Evolutionary conservation across 2,113 vertebrate species (phyloP).

Genomic region (Progne subis): DNA sequence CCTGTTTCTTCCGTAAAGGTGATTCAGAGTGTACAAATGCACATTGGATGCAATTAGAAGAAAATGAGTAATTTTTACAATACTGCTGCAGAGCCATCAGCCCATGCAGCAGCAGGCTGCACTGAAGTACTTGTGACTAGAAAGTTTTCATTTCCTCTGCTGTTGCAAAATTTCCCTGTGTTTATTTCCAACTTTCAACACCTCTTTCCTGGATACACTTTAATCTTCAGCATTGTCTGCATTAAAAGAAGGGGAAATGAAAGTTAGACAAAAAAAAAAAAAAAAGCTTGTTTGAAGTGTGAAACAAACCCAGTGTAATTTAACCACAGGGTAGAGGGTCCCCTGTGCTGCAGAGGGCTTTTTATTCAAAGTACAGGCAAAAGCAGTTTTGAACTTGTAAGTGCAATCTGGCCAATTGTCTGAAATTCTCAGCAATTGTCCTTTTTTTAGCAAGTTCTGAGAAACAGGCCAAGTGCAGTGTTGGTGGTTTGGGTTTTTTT

Average conservation of each 20-base stretch:
- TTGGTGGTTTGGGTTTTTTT: background rate
- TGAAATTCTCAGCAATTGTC: background rate
- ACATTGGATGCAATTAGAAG: background rate
- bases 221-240: background rate
- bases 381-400: background rate
- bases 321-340: background rate
- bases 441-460: background rate
- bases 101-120: background rate
- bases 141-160: conserved; percentile 26
- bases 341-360: background rate
- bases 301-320: background rate
- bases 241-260: background rate
- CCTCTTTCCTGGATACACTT: background rate
- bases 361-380: background rate
- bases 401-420: background rate
- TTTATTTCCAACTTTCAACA: conserved; percentile 17
- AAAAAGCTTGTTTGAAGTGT: background rate
- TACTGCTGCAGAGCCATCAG: background rate
- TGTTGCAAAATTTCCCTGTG: background rate
- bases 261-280: background rate
- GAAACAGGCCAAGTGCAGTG: background rate
- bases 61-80: background rate
- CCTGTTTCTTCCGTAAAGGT: background rate
- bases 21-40: background rate
- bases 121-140: background rate